Percentiles rank a stretch among this genome's conserved stretches.
Evolutionary conservation across 1,140 invertebrate species (phyloP).

Genomic region (Medauroidea extradentata): DNA sequence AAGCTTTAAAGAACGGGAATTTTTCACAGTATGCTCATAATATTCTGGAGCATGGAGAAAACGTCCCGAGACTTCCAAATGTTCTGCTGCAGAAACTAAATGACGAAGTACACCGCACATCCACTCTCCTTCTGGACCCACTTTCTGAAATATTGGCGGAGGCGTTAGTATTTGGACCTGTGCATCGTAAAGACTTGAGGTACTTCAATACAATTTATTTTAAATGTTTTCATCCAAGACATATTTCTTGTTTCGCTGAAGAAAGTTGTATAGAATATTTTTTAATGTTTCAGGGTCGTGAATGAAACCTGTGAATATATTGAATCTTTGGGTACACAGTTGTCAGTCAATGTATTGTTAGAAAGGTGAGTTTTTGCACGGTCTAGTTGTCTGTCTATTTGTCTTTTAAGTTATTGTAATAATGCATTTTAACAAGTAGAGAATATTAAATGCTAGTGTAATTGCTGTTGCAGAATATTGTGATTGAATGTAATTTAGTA

Average conservation of each 20-base stretch:
- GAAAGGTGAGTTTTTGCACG: constrained; percentile 15
- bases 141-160: constrained; percentile 10
- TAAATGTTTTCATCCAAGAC: not conserved
- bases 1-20: too few relatives aligned
- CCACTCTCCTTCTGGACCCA: not conserved
- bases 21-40: constrained; percentile 27
- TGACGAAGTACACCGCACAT: not conserved
- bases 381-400: too few relatives aligned
- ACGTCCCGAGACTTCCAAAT: constrained; percentile 22
- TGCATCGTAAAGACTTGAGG: constrained; percentile 30
- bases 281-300: not conserved
- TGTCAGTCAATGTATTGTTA: constrained; percentile 9
- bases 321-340: not conserved
- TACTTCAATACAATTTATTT: constrained; percentile 5
- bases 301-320: constrained; percentile 11
- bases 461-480: too few relatives aligned
- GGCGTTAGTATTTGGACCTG: constrained; percentile 19
- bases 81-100: constrained; percentile 20
- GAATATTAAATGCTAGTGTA: too few relatives aligned
- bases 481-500: too few relatives aligned
- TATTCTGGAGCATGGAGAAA: constrained; percentile 24
- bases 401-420: too few relatives aligned
- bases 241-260: too few relatives aligned
- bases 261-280: too few relatives aligned
- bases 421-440: too few relatives aligned